Conservation (phyloP, 2,888 invertebrate species). For the Ariolimax columbianus region DNA sequence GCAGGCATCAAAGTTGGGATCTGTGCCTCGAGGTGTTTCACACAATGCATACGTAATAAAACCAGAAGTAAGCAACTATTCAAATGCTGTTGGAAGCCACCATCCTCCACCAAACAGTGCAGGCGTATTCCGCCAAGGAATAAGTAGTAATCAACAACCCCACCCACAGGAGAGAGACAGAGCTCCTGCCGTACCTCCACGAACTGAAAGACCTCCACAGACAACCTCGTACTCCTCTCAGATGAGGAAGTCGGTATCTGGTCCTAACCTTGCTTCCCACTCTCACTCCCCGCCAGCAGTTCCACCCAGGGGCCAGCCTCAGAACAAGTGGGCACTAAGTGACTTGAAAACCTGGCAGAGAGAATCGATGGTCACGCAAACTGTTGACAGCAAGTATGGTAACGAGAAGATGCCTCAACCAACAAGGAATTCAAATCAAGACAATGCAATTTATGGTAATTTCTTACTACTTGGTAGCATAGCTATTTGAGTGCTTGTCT, state of each 20-base stretch:
- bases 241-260: slow-evolving; percentile 49
- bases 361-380: slow-evolving; percentile 53
- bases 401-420: background rate
- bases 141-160: background rate
- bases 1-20: slow-evolving; percentile 13
- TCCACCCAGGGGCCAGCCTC: slow-evolving; percentile 66
- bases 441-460: slow-evolving; percentile 48
- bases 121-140: background rate
- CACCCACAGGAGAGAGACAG: background rate
- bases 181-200: slow-evolving; percentile 53
- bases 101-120: background rate
- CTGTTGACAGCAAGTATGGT: background rate
- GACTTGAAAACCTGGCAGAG: slow-evolving; percentile 72
- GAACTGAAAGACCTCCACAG: slow-evolving; percentile 58
- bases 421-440: slow-evolving; percentile 10
- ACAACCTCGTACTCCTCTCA: background rate
- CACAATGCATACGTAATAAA: slow-evolving; percentile 16
- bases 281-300: slow-evolving; percentile 63
- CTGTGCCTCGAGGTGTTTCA: background rate
- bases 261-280: slow-evolving; percentile 48
- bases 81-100: slow-evolving; percentile 6
- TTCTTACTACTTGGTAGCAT: background rate
- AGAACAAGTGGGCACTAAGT: slow-evolving; percentile 59
- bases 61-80: slow-evolving; percentile 36
- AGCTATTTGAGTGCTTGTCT: no score